Conservation (phyloP, 2,113 vertebrate species). For the Felis chaus region DNA sequence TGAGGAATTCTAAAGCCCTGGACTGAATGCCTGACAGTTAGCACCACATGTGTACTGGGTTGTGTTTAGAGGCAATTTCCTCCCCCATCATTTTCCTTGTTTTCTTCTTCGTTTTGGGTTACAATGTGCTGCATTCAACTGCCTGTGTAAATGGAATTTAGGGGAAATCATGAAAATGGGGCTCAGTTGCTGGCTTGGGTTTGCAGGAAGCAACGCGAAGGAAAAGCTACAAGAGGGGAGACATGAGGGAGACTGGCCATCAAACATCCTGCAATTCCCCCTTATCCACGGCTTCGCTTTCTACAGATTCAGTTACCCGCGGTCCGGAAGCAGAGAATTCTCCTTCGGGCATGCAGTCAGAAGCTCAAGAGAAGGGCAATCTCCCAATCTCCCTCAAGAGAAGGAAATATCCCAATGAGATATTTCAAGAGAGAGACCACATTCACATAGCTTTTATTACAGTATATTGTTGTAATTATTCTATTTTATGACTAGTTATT, state of each 20-base stretch:
- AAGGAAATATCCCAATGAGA: background rate
- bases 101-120: background rate
- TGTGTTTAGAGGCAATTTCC: background rate
- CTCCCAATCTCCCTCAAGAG: background rate
- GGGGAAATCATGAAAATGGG: background rate
- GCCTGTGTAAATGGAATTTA: background rate
- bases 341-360: background rate
- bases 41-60: background rate
- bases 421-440: background rate
- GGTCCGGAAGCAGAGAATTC: background rate
- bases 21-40: accelerated
- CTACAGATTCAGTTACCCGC: background rate
- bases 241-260: accelerated
- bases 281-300: background rate
- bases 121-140: background rate
- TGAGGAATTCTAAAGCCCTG: background rate
- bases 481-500: background rate
- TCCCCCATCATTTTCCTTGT: too few species aligned
- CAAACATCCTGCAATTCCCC: background rate
- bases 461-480: background rate
- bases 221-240: background rate
- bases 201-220: background rate
- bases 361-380: background rate
- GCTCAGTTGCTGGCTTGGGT: background rate
- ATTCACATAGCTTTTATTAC: background rate